Evolutionary conservation across 2,113 vertebrate genomes (phyloP).

Genomic region (Aspiorhynchus laticeps): DNA sequence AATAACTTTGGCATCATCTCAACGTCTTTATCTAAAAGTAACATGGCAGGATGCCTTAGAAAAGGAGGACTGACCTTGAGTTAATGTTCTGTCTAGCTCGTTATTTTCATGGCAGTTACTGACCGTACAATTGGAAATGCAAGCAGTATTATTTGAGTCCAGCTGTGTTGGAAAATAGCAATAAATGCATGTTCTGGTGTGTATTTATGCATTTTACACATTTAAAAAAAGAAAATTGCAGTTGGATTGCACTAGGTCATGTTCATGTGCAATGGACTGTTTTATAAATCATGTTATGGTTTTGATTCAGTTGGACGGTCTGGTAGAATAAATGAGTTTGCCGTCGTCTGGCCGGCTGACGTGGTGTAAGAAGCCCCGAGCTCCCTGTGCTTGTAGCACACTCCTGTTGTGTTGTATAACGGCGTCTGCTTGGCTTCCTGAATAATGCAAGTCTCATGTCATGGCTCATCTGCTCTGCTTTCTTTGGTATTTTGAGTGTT

Average conservation of each 20-base stretch:
- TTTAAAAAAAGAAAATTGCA: not conserved
- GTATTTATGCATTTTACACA: not conserved
- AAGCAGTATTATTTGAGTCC: not conserved
- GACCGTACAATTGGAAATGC: not conserved
- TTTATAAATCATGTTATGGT: not conserved
- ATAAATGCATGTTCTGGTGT: not conserved
- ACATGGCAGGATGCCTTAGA: not conserved
- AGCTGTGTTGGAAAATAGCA: not conserved
- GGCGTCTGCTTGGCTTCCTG: conserved; percentile 25
- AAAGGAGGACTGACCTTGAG: not conserved
- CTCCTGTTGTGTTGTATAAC: conserved; percentile 45
- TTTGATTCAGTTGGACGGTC: not conserved
- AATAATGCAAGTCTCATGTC: conserved; percentile 44
- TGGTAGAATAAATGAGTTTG: not conserved
- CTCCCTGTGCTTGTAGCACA: not conserved
- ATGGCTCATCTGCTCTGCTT: conserved; percentile 28
- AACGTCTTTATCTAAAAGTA: not conserved
- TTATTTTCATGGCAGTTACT: not conserved
- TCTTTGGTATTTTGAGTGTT: conserved; percentile 9
- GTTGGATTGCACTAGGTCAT: not conserved
- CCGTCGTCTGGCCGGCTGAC: not conserved
- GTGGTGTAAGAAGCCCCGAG: not conserved
- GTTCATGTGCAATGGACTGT: not conserved
- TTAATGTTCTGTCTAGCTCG: not conserved
- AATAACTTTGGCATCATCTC: not conserved